Base-by-base conservation (phyloP, 2,797 vertebrate species). In the Karalla daura region DNA sequence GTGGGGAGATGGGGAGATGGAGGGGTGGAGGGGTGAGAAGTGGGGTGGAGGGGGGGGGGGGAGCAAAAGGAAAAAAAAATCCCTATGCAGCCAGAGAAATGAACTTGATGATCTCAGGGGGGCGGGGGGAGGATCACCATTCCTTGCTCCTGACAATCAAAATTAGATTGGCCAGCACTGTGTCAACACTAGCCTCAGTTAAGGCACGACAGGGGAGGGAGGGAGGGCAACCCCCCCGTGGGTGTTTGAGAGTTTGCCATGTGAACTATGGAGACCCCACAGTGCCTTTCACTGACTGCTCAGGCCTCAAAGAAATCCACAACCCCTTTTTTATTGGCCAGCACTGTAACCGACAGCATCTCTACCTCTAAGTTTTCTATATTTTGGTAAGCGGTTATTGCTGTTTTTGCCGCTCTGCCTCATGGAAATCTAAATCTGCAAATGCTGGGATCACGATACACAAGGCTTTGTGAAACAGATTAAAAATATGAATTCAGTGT, bases 81-180 rank as follows among this genome's bases (percentile, higher is more conserved):
- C 89, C 86, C 86, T 88, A 85, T 91, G 86, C 88, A 90, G 89
- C 87, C 88, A 91, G 88, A 90, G 88, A 93, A 93, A 93, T 93
- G 93, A 94, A 94, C 93, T 92, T 93, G 92, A 92, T 94, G 93
- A 93, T 94, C 92, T 93, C 91, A 81, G 78, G 83, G 88, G 90
- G 87, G 84, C 39, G 78, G 81, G 84, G 87, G 85, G 86, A 84
- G 83, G 88, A 88, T 89, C 81, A 72, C 88, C 87, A 88, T 89
- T 91, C 83, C 87, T 90, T 88, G 89, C 91, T 89, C 88, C 91
- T 91, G 90, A 92, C 91, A 91, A 92, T 93, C 89, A 92, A 91
- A 92, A 92, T 93, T 91, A 93, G 92, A 93, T 93, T 93, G 92
- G 92, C 92, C 88, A 89, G 89, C 91, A 89, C 91, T 93, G 91